Evolutionary conservation across 2,113 vertebrate species (phyloP).

Genomic region (Cyanocitta stelleri): DNA sequence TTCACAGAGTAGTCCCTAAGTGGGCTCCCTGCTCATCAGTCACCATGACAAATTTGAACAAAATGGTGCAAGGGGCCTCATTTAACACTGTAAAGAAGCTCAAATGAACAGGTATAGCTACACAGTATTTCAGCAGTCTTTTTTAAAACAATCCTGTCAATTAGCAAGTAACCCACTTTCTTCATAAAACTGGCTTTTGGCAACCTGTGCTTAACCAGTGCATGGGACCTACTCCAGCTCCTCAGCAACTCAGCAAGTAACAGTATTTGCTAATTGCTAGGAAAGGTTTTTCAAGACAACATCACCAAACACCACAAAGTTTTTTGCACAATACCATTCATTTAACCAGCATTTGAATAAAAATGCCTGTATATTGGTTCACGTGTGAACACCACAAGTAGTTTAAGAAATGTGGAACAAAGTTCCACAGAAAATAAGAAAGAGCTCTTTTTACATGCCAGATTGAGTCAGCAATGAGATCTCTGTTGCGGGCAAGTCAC

Average conservation of each 20-base stretch:
- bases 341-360: background rate
- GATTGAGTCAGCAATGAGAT: conserved; percentile 7
- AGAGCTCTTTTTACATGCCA: background rate
- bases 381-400: background rate
- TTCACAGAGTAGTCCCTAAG: fast-evolving
- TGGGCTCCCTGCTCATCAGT: background rate
- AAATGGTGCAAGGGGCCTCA: background rate
- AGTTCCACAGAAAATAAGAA: conserved; percentile 13
- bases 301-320: background rate
- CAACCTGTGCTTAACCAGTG: background rate
- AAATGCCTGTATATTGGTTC: background rate
- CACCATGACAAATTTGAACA: background rate
- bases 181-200: background rate
- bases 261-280: background rate
- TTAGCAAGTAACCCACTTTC: background rate
- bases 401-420: background rate
- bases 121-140: background rate
- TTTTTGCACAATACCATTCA: background rate
- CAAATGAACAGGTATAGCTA: background rate
- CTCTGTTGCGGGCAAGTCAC: background rate
- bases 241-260: background rate
- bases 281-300: background rate
- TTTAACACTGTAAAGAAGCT: background rate
- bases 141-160: background rate
- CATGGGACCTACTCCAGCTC: background rate